These are phyloP conservation scores for Machimus rusticus DNA, from an alignment of 2,888 invertebrate genomes.

Conservation along the genomic window DNA sequence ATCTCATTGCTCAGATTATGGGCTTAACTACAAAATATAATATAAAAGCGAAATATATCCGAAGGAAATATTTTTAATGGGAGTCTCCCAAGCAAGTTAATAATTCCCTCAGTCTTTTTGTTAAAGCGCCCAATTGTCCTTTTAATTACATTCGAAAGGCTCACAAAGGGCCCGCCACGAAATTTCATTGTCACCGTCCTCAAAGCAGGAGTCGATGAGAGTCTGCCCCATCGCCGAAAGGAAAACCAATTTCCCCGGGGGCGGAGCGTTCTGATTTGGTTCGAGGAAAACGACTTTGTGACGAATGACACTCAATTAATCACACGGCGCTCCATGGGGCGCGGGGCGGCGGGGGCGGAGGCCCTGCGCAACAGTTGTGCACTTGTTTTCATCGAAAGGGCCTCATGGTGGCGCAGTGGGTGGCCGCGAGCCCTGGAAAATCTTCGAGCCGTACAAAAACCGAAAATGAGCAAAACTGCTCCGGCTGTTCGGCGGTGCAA, in stretches of 20 bases:
- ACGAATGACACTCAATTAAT: constrained; percentile 32
- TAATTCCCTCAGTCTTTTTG: background rate
- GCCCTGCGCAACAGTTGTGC: constrained; percentile 15
- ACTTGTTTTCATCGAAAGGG: constrained; percentile 7
- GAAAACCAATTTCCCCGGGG: background rate
- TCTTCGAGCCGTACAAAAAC: background rate
- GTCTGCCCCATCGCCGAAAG: background rate
- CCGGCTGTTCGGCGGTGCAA: background rate
- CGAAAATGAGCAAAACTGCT: constrained; percentile 7
- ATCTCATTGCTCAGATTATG: too few relatives aligned
- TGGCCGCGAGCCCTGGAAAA: constrained; percentile 6
- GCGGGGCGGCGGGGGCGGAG: background rate
- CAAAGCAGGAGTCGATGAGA: background rate
- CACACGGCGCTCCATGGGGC: background rate
- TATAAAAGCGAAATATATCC: background rate
- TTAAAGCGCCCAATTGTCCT: background rate
- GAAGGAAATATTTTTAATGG: background rate
- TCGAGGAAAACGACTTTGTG: background rate
- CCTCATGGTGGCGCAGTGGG: constrained; percentile 14
- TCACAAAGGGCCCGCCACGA: background rate
- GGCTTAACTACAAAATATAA: too few relatives aligned
- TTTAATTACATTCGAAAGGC: background rate
- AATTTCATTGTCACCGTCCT: background rate
- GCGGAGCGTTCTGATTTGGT: background rate
- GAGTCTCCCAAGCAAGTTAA: background rate